Base-by-base conservation (phyloP, 2,113 vertebrate genomes). In the Chaetodon trifascialis region DNA sequence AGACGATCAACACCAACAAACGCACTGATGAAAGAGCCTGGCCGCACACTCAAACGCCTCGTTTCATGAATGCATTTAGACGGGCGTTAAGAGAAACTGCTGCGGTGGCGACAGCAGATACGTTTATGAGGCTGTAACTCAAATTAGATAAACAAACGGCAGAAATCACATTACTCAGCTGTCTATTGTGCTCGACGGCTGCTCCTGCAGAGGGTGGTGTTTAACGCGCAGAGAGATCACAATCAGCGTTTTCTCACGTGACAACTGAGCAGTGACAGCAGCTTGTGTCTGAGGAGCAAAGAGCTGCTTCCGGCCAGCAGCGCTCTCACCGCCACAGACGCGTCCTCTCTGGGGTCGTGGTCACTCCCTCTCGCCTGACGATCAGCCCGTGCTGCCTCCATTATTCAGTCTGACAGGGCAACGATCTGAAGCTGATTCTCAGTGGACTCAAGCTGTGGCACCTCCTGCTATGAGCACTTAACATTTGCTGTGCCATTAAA, bases 91-190 rank as follows among this genome's bases (percentile, higher is more conserved):
- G 87, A 68, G 15, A 83, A 88, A 59, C 70, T 38, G 65, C 75
- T 88, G 89, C 1, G 85, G 87, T 79, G 83, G 91, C 85, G 84
- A 92, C 87, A 83, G 79, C 68, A 63, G 54, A 78, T 73, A 68
- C 84, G 23, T 90, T 89, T 76, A 91, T n/a, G 49, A 83, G 79
- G 77, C 76, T 49, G 86, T 80, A 74, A 84, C 75, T 71, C 58
- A 75, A 76, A 80, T 85, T 59, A 76, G 78, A 89, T 84, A 82
- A 90, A 85, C 90, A 87, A 86, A 67, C 14, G 47, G 77, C 73
- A 79, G 70, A 82, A 84, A 82, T 79, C 25, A 51, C 64, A 44
- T 74, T 7, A 72, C 52, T 75, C 23, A 0, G 19, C 46, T 7
- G 73, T 36, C 64, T 78, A 36, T 78, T 44, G 66, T 64, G 64